Evolutionary conservation across 2,888 invertebrate species (phyloP), one percentile per base, ranked within the genome.

Genomic region (Mycalesis mineus): DNA sequence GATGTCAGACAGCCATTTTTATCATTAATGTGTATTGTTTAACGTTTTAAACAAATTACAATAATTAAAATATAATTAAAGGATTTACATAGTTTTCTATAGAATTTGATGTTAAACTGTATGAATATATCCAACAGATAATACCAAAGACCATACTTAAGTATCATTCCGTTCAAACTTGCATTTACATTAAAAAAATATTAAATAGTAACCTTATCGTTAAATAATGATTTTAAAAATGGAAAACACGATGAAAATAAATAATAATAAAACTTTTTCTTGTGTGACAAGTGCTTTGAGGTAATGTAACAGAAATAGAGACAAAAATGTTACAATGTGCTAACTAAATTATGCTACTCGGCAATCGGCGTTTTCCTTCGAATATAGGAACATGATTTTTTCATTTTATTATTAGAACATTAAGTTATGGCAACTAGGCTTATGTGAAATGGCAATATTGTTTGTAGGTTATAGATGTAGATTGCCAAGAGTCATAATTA

Each of bases 211-310:
- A 53, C 55, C 41, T 54, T 57, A 63, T 50, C 22, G 55, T 51
- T 61, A 58, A 53, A 58, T 39, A 56, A 59, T 58, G 42, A 44
- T 57, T 58, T 6, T 53, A 62, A 55, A 62, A 63, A 61, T 54
- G 22, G 58, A 53, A 39, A 62, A 64, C 55, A 55, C 45, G 51
- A 58, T 55, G 44, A 53, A 50, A 68, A 61, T 48, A 66, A 57
- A 58, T 55, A 62, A 63, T 44, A 62, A 58, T 63, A 63, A 64
- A 67, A 61, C 55, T 65, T 61, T 64, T 62, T 62, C 67, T 67
- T 68, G 65, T 63, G 62, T 68, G 66, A 70, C 68, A 72, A 72
- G 67, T 65, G 64, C 66, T 64, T 45, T 63, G 70, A 72, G 71
- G 71, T 72, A 71, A 65, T 62, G 37, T 39, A 14, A 50, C 28